phyloP scores from a whole-genome alignment of 2,888 invertebrate genomes.

The Aphidoletes aphidimyza region DNA sequence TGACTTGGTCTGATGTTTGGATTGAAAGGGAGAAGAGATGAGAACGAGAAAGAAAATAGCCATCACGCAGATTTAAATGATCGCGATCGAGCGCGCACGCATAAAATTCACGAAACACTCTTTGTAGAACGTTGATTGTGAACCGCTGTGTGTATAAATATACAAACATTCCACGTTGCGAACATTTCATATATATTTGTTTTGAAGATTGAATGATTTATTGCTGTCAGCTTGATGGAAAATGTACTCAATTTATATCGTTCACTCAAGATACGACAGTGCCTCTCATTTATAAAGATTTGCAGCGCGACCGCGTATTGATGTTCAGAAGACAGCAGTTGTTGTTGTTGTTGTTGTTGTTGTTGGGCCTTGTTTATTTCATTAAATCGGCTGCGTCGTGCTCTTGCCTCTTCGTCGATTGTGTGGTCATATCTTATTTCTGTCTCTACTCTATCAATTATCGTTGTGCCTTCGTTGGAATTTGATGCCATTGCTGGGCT shows the following conservation, averaged over 20 bases:
- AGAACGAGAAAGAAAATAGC: background rate
- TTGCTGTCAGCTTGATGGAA: constrained; percentile 57
- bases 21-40: background rate
- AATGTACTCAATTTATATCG: constrained; percentile 56
- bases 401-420: background rate
- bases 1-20: too few species aligned
- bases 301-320: background rate
- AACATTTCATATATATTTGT: constrained; percentile 54
- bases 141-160: constrained; percentile 31
- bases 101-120: background rate
- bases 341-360: constrained; percentile 47
- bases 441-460: constrained; percentile 30
- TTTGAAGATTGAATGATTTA: constrained; percentile 58
- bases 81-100: background rate
- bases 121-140: constrained; percentile 33
- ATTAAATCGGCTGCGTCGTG: constrained; percentile 2
- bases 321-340: constrained; percentile 8
- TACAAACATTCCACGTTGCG: constrained; percentile 30
- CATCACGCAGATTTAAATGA: constrained; percentile 52
- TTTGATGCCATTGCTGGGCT: constrained; percentile 30
- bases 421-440: constrained; percentile 53
- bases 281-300: constrained; percentile 53
- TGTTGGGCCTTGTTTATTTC: background rate
- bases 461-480: background rate
- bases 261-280: constrained; percentile 48